Percentiles rank a stretch among this genome's conserved stretches.
These are phyloP conservation scores for Limanda limanda DNA, from an alignment of 2,113 vertebrate species.

Conservation along the genomic window DNA sequence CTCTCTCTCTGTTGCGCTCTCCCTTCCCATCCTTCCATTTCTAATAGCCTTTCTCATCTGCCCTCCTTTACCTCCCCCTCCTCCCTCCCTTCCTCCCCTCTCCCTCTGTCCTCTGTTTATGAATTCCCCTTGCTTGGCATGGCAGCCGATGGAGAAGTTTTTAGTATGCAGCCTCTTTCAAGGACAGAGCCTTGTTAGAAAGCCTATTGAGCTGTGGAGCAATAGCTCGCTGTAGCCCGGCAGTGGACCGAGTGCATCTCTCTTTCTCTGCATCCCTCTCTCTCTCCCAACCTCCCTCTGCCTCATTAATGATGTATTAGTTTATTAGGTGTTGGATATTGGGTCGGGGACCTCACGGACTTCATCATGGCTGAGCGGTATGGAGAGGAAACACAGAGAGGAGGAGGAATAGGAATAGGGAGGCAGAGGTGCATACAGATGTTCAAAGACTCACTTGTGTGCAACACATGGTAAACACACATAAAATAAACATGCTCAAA, in stretches of 20 bases:
- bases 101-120: slow-evolving; percentile 75
- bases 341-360: slow-evolving; percentile 79
- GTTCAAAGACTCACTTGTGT: slow-evolving; percentile 28
- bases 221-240: slow-evolving; percentile 58
- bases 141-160: slow-evolving; percentile 74
- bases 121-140: slow-evolving; percentile 79
- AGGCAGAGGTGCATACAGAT: slow-evolving; percentile 67
- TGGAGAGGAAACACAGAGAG: slow-evolving; percentile 64
- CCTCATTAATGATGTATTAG: slow-evolving; percentile 83
- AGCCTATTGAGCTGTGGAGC: slow-evolving; percentile 81
- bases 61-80: slow-evolving; percentile 50
- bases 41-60: slow-evolving; percentile 81
- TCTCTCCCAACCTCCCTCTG: slow-evolving; percentile 32
- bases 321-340: slow-evolving; percentile 81
- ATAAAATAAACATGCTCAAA: slow-evolving; percentile 64
- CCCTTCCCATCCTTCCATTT: slow-evolving; percentile 40
- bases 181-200: slow-evolving; percentile 82
- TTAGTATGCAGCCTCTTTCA: slow-evolving; percentile 83
- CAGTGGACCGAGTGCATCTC: slow-evolving; percentile 56
- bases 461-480: slow-evolving; percentile 39
- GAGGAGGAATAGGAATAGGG: slow-evolving; percentile 54
- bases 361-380: slow-evolving; percentile 69
- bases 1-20: slow-evolving; percentile 60
- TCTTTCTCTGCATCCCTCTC: slow-evolving; percentile 52
- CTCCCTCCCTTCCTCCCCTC: slow-evolving; percentile 13